Evolutionary conservation across 2,113 vertebrate species (phyloP).

Genomic region (Pelvicachromis taeniatus): DNA sequence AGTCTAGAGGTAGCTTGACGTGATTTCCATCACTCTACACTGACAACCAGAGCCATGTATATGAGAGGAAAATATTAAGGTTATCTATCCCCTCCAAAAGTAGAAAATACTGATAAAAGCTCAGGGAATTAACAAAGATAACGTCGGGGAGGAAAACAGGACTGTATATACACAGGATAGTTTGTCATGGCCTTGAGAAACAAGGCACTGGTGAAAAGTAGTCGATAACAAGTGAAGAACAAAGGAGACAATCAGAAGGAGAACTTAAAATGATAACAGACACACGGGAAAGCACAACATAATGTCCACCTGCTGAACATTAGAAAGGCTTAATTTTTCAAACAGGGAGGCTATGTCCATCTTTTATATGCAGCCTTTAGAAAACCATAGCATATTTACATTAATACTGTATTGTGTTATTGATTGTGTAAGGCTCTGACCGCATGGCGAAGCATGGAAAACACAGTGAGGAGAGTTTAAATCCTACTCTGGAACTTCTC

Average conservation of each 20-base stretch:
- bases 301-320: not conserved
- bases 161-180: not conserved
- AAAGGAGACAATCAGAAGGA: not conserved
- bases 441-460: not conserved
- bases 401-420: not conserved
- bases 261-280: not conserved
- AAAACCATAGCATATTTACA: not conserved
- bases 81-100: not conserved
- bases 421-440: constrained; percentile 49
- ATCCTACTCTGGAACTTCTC: constrained; percentile 75
- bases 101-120: not conserved
- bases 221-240: not conserved
- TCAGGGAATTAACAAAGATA: not conserved
- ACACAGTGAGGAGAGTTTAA: not conserved
- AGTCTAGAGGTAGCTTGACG: not conserved
- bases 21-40: not conserved
- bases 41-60: not conserved
- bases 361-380: not conserved
- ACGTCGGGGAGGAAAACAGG: not conserved
- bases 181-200: not conserved
- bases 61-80: not conserved
- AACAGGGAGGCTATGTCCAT: not conserved
- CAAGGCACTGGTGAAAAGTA: not conserved
- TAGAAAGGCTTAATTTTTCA: not conserved
- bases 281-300: not conserved